Base-by-base conservation (phyloP, 2,888 invertebrate genomes). In the Rhodophaea formosa region DNA sequence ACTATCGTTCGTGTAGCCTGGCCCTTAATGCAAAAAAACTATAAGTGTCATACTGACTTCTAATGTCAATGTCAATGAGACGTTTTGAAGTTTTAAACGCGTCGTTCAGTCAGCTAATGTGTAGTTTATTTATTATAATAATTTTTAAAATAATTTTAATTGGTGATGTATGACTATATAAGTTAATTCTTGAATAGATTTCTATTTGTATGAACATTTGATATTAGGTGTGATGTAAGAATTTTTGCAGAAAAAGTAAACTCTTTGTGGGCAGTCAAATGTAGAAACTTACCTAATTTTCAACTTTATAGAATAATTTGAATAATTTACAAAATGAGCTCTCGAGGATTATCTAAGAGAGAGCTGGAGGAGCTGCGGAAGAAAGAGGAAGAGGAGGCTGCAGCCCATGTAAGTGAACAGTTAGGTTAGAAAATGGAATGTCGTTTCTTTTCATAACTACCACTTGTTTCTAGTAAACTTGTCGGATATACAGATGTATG, bases 351-450 rank as follows among this genome's bases (percentile, higher is more conserved):
- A 65, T 95, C 96, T n/a, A 96, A 97, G 80, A 95, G 94, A 68
- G 96, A 97, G 84, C 80, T 96, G 8, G 97, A 97, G 76, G 97
- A 97, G 67, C 94, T 95, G 67, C 93, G 95, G 60, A 97, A 97
- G 82, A 96, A 96, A 71, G 96, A 97, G 73, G 96, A 97, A 77
- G 96, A 97, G 78, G 95, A 96, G 81, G 97, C 96, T n/a, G 97
- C 97, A 0, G 97, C 97, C 66, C 96, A 97, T 92, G 97, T 96
- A 91, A 89, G 89, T 83, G 49, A 15, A 3, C 17, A 30, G 16
- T 51, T 16, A 32, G 49, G 49, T 49, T 49, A 15, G 49, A 39
- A 39, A 23, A 12, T 53, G 35, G 16, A 12, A n/a, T 42, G 7
- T 29, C 14, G 15, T 16, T n/a, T n/a, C n/a, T n/a, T 0, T 30